phyloP scores from a whole-genome alignment of 2,888 invertebrate genomes.

The Gastracanthus pulcherrimus region DNA sequence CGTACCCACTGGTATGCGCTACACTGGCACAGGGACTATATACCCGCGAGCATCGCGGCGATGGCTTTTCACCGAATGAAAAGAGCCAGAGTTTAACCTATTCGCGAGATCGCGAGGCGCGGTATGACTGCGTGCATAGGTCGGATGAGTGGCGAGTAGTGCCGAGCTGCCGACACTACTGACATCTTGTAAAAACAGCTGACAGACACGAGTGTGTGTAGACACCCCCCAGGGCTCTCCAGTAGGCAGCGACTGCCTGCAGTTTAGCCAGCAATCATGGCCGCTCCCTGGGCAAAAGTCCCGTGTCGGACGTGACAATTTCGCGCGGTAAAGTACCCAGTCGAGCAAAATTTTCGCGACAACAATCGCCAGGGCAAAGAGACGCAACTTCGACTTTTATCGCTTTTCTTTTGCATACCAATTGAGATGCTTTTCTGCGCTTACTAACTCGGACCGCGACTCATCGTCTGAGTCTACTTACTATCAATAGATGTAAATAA shows the following conservation, averaged over 20 bases:
- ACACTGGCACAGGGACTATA: too few relatives aligned
- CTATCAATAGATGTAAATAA: conserved; percentile 61
- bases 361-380: too few relatives aligned
- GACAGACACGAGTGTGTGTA: conserved; percentile 8
- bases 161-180: not conserved
- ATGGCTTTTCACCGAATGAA: too few relatives aligned
- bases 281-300: conserved; percentile 68
- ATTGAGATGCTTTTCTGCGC: not conserved
- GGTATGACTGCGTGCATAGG: not conserved
- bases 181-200: conserved; percentile 22
- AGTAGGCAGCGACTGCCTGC: not conserved
- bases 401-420: not conserved
- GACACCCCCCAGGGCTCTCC: not conserved
- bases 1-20: too few relatives aligned
- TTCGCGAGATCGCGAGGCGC: too few relatives aligned
- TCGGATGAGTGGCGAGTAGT: too few relatives aligned
- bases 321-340: conserved; percentile 44
- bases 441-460: not conserved
- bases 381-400: too few relatives aligned
- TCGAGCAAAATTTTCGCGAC: not conserved
- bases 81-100: too few relatives aligned
- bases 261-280: conserved; percentile 65
- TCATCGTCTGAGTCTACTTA: not conserved
- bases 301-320: conserved; percentile 58
- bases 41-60: too few relatives aligned